Evolutionary conservation across 2,888 invertebrate genomes (phyloP).

Genomic region (Operophtera brumata): DNA sequence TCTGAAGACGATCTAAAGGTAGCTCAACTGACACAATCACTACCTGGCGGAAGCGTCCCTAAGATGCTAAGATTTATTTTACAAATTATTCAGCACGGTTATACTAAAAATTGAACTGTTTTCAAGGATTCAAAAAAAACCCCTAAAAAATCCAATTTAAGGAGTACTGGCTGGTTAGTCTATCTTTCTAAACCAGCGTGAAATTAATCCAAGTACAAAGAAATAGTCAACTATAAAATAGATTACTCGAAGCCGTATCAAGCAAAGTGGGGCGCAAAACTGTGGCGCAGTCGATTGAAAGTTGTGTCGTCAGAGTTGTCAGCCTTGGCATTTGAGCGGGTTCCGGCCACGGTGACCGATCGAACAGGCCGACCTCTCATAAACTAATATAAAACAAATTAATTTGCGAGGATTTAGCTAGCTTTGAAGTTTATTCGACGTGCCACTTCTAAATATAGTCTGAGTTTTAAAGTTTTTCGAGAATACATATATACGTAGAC

Average conservation of each 20-base stretch:
- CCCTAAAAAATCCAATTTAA: too few species aligned
- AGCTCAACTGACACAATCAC: too few species aligned
- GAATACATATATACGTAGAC: too few species aligned
- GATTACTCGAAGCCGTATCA: slow-evolving; percentile 27
- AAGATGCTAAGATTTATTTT: too few species aligned
- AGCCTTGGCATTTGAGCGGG: slow-evolving; percentile 80
- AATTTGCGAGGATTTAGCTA: slow-evolving; percentile 9
- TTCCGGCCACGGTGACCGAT: slow-evolving; percentile 69
- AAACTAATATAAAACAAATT: slow-evolving; percentile 26
- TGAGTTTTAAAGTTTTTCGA: too few species aligned
- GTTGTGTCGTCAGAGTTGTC: slow-evolving; percentile 79
- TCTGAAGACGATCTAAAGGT: too few species aligned
- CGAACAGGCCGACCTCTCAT: slow-evolving; percentile 52
- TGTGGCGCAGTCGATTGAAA: slow-evolving; percentile 74
- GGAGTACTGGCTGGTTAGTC: too few species aligned
- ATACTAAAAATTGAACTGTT: too few species aligned
- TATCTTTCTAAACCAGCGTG: too few species aligned
- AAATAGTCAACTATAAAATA: slow-evolving; percentile 3
- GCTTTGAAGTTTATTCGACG: background rate
- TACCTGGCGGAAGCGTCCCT: too few species aligned
- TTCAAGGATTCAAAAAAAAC: too few species aligned
- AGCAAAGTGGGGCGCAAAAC: slow-evolving; percentile 71
- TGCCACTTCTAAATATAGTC: background rate
- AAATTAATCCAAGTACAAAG: background rate
- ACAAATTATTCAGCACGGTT: too few species aligned